Evolutionary conservation across 2,113 vertebrate species (phyloP), one percentile per base, ranked within the genome.

Genomic region (Heterochromis multidens): DNA sequence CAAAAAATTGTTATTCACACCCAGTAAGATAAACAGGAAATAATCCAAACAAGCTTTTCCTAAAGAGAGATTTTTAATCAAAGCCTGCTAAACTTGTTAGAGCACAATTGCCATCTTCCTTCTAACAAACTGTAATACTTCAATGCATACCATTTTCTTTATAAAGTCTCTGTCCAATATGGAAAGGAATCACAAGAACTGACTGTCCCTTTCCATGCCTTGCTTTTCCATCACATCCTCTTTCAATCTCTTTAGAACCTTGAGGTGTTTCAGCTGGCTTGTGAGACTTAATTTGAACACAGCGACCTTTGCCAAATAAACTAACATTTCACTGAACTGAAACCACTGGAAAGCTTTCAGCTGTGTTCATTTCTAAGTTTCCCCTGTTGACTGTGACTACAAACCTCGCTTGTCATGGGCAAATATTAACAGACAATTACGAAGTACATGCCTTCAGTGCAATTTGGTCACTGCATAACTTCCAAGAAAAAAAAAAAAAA

Each of bases 161-260:
- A 46, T 35, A 37, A 67, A 89, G 16, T 17, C 31, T 57, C n/a
- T 3, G 0, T 77, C 43, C 54, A 70, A 25, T 11, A 70, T 27
- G 63, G 63, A 70, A 70, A 70, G 37, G 43, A 72, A 85, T 76
- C 25, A 84, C 54, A 31, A 60, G 61, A 54, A 65, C 37, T 62
- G 70, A 82, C 33, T 27, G 19, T 85, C 37, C n/a, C 19, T 60
- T 65, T 84, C 61, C 31, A 59, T 12, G 12, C 25, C 52, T 79
- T 1, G n/a, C n/a, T 54, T 49, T 81, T 70, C 77, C 61, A 83
- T 65, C 88, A 74, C 90, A 85, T 65, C 88, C 87, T 88, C 86
- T 79, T 77, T 76, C 29, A 43, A 56, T 56, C 65, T 59, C 27
- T 81, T 82, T 57, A 70, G 33, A 72, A 88, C 74, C 83, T 82